Base-by-base conservation (phyloP, 2,113 vertebrate species). In the Sinocyclocheilus rhinocerous region DNA sequence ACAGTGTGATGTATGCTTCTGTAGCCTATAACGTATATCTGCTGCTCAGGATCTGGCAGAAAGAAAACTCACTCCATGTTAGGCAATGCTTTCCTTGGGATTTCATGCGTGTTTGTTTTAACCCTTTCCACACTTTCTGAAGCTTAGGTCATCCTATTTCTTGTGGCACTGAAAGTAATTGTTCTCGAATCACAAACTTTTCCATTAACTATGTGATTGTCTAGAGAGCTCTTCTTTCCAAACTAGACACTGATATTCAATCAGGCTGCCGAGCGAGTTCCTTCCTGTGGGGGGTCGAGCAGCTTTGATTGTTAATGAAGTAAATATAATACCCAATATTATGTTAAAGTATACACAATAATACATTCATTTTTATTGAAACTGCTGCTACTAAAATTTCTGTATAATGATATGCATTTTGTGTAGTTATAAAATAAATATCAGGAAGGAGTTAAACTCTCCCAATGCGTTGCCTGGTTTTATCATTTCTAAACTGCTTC, bases 1-100 rank as follows among this genome's bases (percentile, higher is more conserved):
- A 75, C 72, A 84, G 86, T 90, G 82, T 91, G 90, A 94, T 92
- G 79, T 89, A 91, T 93, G 89, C 50, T 86, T 91, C 67, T 87
- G 85, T 83, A 39, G 67, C 67, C 59, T 86, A 80, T 89, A 92
- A 91, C 88, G 67, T 88, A 88, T 88, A 92, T 84, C 81, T 84
- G 88, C 69, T 65, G 84, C 86, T 70, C 59, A 90, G 87, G 80
- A 89, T 89, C 70, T 2, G 85, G 83, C 80, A 72, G 81, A 88
- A 80, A 13, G n/a, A 75, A 20, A 86, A 84, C 88, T 91, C 89
- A 87, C 72, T 57, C 89, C 87, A 90, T 91, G 72, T 92, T 89
- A 83, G 86, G 89, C 81, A 90, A 84, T 85, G 50, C 22, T 80
- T 86, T 83, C 90, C 78, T 84, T 84, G 76, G 48, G n/a, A 18